These are phyloP conservation scores for Globodera rostochiensis DNA, from an alignment of 1,140 invertebrate genomes.

Conservation along the genomic window DNA sequence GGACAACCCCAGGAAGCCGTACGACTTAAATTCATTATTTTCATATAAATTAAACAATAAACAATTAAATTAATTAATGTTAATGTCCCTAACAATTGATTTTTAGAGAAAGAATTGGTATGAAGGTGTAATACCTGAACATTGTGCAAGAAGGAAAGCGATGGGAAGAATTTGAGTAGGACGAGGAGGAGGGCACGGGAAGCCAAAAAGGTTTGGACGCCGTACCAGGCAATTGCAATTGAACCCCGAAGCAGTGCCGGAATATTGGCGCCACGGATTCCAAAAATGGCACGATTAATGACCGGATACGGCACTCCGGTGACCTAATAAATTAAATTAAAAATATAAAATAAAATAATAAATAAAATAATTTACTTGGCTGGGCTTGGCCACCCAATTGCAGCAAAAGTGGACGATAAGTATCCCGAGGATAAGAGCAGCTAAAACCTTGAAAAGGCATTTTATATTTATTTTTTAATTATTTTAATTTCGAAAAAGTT, in stretches of 20 bases:
- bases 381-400: constrained; percentile 12
- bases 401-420: constrained; percentile 6
- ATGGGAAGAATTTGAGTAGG: constrained; percentile 15
- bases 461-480: not conserved
- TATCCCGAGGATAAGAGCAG: not conserved
- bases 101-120: too few relatives aligned
- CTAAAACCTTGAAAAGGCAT: not conserved
- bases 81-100: too few relatives aligned
- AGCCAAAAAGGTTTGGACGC: constrained; percentile 17
- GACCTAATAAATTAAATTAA: not conserved
- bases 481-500: not conserved
- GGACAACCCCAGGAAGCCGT: not conserved
- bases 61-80: too few relatives aligned
- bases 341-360: too few relatives aligned
- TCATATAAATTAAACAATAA: too few relatives aligned
- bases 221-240: constrained; percentile 28
- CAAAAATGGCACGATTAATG: constrained; percentile 27
- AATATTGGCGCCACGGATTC: constrained; percentile 18
- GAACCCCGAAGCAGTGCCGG: constrained; percentile 15
- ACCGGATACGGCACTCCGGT: constrained; percentile 17
- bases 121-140: not conserved
- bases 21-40: not conserved
- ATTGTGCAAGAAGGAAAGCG: not conserved
- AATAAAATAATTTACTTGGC: not conserved
- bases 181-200: constrained; percentile 9